These are phyloP conservation scores for Sprattus sprattus DNA, from an alignment of 2,113 vertebrate genomes.

Conservation along the genomic window DNA sequence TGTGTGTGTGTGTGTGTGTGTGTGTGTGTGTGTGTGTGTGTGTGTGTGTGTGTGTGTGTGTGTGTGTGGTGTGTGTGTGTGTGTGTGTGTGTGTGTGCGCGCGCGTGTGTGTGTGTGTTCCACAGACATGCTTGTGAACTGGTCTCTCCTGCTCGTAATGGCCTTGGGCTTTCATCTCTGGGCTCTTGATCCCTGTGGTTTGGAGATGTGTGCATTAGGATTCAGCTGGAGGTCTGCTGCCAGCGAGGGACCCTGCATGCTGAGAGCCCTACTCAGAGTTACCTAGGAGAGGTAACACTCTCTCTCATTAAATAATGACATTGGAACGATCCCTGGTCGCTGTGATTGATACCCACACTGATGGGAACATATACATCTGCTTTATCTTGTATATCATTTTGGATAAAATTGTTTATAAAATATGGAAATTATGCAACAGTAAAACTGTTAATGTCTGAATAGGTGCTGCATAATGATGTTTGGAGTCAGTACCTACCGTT, in stretches of 20 bases:
- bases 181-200: not conserved
- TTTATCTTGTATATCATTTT: too few relatives aligned
- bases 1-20: constrained; percentile 10
- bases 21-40: constrained; percentile 11
- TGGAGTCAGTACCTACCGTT: not conserved
- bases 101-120: constrained; percentile 15
- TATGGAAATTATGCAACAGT: too few relatives aligned
- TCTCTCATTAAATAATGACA: not conserved
- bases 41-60: not conserved
- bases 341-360: not conserved
- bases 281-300: not conserved
- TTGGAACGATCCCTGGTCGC: not conserved
- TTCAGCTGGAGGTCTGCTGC: constrained; percentile 25
- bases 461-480: not conserved
- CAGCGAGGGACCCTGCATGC: constrained; percentile 23
- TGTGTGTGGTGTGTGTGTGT: not conserved
- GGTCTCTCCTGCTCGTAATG: not conserved
- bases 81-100: not conserved
- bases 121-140: not conserved
- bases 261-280: constrained; percentile 8
- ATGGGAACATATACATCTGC: not conserved
- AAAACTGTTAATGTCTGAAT: not conserved
- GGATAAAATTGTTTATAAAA: too few relatives aligned
- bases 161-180: not conserved
- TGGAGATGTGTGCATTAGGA: constrained; percentile 18